Evolutionary conservation across 1,140 invertebrate species (phyloP), one percentile per base, ranked within the genome.

Genomic region (Fragariocoptes setiger): DNA sequence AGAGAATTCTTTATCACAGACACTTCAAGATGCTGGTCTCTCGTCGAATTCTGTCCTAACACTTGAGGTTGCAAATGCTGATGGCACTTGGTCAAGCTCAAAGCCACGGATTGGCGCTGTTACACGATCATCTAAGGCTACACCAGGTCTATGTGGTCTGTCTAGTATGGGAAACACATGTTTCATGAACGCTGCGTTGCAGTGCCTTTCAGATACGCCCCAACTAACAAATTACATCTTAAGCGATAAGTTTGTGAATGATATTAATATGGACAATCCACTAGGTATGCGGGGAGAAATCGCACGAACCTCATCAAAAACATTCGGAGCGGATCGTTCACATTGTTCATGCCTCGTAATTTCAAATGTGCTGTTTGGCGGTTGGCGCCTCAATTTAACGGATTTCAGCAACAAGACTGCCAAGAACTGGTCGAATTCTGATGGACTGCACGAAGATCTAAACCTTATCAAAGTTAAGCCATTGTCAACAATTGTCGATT

Each of bases 391-490:
- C 64, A 66, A 48, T 68, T 68, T 49, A 62, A 57, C 38, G 65
- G 65, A 2, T 67, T 61, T 49, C 61, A 64, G 46, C 65, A 68
- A 45, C 65, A 68, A 40, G 66, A 68, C 49, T 62, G 63, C 17
- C 66, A 68, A 47, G 66, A 68, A 51, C 51, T 71, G 47, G 59
- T 71, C 54, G 64, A 65, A 0, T 70, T 67, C 51, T 50, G 68
- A 70, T 52, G 65, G 66, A 4, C 52, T 70, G 2, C 69, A 70
- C 52, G 68, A 70, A 54, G 68, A 71, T 52, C 50, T 71, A 19
- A 70, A 71, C 51, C 50, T 66, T 42, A 65, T 71, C n/a, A 60
- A 65, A 43, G 19, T 39, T 17, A 70, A 71, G 51, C 68, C 68
- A 3, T 70, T n/a, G n/a, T n/a, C n/a, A n/a, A n/a, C n/a, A n/a